These are phyloP conservation scores for Diachasmimorpha longicaudata DNA, from an alignment of 1,140 invertebrate genomes.

Conservation along the genomic window DNA sequence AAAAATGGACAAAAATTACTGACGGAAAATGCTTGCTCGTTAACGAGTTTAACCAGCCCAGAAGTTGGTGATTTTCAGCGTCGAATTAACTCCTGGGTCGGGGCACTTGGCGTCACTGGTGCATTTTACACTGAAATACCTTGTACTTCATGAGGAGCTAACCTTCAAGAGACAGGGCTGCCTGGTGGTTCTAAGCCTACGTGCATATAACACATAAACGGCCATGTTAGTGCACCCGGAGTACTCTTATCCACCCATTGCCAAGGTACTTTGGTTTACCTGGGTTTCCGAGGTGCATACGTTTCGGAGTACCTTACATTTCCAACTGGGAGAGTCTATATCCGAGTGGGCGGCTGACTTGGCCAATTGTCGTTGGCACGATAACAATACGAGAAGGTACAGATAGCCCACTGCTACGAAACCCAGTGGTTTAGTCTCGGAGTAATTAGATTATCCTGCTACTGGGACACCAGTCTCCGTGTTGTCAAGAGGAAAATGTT, in stretches of 20 bases:
- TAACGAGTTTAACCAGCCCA: conserved; percentile 20
- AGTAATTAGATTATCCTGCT: conserved; percentile 42
- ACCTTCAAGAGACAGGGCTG: neutral
- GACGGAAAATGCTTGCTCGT: conserved; percentile 3
- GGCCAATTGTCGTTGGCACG: conserved; percentile 17
- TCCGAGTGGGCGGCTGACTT: conserved; percentile 10
- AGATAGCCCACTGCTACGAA: conserved; percentile 25
- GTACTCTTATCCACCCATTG: conserved; percentile 3
- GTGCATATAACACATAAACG: neutral
- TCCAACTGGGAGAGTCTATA: neutral
- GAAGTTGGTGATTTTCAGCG: conserved; percentile 24
- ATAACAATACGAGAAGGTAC: conserved; percentile 33
- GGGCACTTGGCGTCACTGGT: neutral
- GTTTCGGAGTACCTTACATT: neutral
- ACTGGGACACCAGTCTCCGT: conserved; percentile 27
- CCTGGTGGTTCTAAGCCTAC: neutral
- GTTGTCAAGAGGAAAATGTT: neutral
- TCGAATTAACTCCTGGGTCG: conserved; percentile 16
- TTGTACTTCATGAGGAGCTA: neutral
- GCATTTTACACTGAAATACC: conserved; percentile 1
- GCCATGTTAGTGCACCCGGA: conserved; percentile 5
- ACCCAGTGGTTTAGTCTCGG: neutral
- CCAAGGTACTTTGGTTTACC: neutral
- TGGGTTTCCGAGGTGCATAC: neutral
- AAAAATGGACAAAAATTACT: neutral